Conservation (phyloP, 2,888 invertebrate species). For the Zygogramma bicolorata region DNA sequence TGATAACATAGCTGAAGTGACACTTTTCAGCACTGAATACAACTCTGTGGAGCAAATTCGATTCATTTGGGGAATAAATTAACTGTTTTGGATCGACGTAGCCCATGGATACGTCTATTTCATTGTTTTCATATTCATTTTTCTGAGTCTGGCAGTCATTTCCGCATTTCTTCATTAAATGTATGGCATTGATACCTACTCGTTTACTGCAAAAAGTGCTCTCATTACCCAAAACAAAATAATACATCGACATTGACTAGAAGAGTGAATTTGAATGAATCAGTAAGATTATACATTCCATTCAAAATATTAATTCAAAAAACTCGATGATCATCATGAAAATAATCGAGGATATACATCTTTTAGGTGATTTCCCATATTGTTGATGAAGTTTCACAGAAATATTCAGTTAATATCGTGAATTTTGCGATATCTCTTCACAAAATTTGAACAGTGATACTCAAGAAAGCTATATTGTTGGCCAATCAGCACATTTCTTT, state of each 20-base stretch:
- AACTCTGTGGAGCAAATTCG: conserved; percentile 9
- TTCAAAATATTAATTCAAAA: too few relatives aligned
- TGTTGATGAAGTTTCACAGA: too few relatives aligned
- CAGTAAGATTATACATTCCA: too few relatives aligned
- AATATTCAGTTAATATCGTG: too few relatives aligned
- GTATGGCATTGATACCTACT: neutral
- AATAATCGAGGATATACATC: too few relatives aligned
- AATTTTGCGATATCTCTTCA: too few relatives aligned
- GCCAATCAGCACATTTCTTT: too few relatives aligned
- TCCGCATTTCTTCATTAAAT: neutral
- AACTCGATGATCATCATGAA: too few relatives aligned
- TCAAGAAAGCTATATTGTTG: too few relatives aligned
- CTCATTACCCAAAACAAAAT: neutral
- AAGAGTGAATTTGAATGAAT: neutral
- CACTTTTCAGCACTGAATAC: neutral
- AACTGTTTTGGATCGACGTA: conserved; percentile 39
- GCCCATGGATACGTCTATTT: conserved; percentile 34
- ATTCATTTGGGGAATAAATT: conserved; percentile 36
- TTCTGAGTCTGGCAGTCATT: conserved; percentile 31
- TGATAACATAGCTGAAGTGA: too few relatives aligned
- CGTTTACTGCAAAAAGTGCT: neutral
- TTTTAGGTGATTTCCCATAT: too few relatives aligned
- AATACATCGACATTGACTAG: neutral
- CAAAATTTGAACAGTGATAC: too few relatives aligned
- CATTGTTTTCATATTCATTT: conserved; percentile 37